phyloP scores from a whole-genome alignment of 2,797 vertebrate genomes.

The Malacoraja senta region DNA sequence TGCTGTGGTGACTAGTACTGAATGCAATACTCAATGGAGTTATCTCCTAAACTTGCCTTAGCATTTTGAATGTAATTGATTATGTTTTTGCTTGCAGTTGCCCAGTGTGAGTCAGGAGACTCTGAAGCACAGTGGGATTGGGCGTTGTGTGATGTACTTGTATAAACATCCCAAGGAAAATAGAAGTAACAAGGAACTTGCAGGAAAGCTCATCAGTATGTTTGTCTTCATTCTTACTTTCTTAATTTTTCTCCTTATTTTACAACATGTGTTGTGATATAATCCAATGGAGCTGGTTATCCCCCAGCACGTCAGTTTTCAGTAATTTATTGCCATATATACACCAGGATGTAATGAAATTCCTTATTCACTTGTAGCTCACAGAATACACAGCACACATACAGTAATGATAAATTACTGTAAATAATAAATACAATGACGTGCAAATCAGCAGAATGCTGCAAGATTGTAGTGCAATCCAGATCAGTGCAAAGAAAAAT shows the following conservation, averaged over 20 bases:
- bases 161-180: slow-evolving; percentile 98
- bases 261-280: not conserved
- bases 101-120: slow-evolving; percentile 96
- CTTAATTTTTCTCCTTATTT: not conserved
- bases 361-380: too few species aligned
- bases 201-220: slow-evolving; percentile 95
- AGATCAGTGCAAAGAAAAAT: too few species aligned
- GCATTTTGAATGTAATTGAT: not conserved
- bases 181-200: slow-evolving; percentile 85
- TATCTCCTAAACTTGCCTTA: not conserved
- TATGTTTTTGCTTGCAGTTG: slow-evolving; percentile 60
- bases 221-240: slow-evolving; percentile 41
- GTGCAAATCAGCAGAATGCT: too few species aligned
- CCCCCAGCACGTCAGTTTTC: not conserved
- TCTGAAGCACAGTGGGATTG: slow-evolving; percentile 93
- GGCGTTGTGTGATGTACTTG: slow-evolving; percentile 92
- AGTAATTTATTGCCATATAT: too few species aligned
- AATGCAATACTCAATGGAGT: too few species aligned
- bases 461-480: too few species aligned
- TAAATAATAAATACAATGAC: too few species aligned
- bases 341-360: too few species aligned
- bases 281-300: not conserved
- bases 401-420: too few species aligned
- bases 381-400: too few species aligned
- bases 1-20: too few species aligned